phyloP scores from a whole-genome alignment of 1,140 invertebrate species.

The Daktulosphaira vitifoliae region DNA sequence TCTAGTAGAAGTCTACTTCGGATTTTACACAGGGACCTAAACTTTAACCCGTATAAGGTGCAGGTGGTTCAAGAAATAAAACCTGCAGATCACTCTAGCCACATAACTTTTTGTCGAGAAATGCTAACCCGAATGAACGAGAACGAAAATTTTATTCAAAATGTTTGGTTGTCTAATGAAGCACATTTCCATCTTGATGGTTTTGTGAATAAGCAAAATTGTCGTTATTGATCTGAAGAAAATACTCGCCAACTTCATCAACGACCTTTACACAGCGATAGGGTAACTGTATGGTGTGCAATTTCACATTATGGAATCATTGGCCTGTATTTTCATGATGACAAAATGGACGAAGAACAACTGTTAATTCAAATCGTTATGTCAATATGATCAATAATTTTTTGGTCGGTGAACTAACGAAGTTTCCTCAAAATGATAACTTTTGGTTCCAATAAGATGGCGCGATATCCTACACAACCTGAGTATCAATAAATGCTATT shows the following conservation, averaged over 20 bases:
- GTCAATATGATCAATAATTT: background rate
- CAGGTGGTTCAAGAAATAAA: too few species aligned
- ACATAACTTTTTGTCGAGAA: background rate
- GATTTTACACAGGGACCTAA: slow-evolving; percentile 1
- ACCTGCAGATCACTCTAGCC: too few species aligned
- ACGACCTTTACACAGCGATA: background rate
- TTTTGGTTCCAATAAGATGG: too few species aligned
- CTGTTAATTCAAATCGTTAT: background rate
- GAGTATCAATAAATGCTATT: too few species aligned
- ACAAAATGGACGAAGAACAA: background rate
- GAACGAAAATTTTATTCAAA: too few species aligned
- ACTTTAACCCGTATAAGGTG: background rate
- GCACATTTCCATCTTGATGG: background rate
- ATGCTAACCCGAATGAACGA: background rate
- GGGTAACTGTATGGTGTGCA: background rate
- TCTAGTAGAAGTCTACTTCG: background rate
- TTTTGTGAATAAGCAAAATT: too few species aligned
- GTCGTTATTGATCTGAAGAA: background rate
- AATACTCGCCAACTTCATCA: background rate
- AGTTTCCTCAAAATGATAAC: too few species aligned
- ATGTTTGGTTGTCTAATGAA: too few species aligned
- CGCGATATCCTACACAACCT: too few species aligned
- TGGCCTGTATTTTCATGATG: background rate
- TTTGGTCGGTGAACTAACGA: background rate
- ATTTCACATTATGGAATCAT: background rate